A percentile compares a stretch with the other conserved stretches of the same genome.
Conservation (phyloP, 23 tunicate genomes). For the Styela clava region DNA sequence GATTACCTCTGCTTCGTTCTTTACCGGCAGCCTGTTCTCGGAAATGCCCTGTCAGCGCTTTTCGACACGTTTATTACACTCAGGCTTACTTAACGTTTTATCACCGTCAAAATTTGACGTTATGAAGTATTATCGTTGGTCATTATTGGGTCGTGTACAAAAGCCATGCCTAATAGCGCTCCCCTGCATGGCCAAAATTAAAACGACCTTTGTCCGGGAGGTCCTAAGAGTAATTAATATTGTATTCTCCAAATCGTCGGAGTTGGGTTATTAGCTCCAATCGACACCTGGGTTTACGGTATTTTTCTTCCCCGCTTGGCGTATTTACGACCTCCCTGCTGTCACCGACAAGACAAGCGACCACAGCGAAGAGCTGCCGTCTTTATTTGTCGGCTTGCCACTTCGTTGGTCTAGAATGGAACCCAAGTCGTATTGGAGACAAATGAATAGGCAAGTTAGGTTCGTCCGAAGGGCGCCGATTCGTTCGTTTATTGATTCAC, state of each 20-base stretch:
- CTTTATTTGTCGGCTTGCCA: neutral
- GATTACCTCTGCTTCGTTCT: neutral
- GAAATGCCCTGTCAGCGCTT: conserved; percentile 3
- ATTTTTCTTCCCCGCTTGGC: neutral
- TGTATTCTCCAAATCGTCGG: too few relatives aligned
- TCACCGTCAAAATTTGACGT: too few relatives aligned
- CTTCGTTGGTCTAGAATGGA: neutral
- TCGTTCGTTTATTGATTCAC: conserved; percentile 5
- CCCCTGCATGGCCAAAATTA: too few relatives aligned
- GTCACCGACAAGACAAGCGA: neutral
- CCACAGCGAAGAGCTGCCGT: neutral
- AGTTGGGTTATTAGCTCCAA: neutral
- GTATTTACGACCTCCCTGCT: neutral
- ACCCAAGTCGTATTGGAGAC: neutral
- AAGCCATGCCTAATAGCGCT: too few relatives aligned
- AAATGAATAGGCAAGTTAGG: neutral
- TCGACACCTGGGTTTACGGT: neutral
- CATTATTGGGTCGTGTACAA: too few relatives aligned
- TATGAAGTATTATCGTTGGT: too few relatives aligned
- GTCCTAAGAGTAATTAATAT: too few relatives aligned
- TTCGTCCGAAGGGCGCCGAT: conserved; percentile 23
- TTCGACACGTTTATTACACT: conserved; percentile 19
- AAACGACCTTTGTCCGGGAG: too few relatives aligned
- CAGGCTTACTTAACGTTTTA: neutral
- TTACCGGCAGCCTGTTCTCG: neutral